phyloP scores from a whole-genome alignment of 2,888 invertebrate species.

The Oithona nana region DNA sequence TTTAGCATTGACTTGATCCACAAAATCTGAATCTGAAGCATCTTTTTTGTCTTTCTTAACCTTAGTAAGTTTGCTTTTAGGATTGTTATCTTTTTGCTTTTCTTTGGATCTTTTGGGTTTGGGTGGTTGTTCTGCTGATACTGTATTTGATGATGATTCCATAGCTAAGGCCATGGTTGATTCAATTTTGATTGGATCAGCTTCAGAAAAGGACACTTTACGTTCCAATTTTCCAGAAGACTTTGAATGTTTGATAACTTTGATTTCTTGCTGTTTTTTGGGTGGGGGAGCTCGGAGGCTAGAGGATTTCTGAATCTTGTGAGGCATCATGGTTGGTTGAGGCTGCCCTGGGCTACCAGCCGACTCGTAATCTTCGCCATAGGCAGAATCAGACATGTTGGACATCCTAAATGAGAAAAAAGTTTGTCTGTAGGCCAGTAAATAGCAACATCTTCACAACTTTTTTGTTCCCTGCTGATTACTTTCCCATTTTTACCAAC shows the following conservation, averaged over 20 bases:
- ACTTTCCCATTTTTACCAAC: too few species aligned
- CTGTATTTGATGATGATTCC: too few species aligned
- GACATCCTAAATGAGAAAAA: neutral
- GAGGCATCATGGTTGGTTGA: neutral
- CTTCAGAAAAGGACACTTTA: slow-evolving; percentile 2
- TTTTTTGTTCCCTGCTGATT: too few species aligned
- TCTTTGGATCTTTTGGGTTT: neutral
- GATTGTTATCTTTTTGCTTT: neutral
- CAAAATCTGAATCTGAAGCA: neutral
- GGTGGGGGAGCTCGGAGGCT: neutral
- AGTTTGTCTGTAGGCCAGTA: neutral
- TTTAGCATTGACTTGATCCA: neutral
- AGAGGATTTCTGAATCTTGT: neutral
- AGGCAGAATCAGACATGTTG: neutral
- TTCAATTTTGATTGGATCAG: neutral
- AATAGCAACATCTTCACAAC: too few species aligned
- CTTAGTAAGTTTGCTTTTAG: too few species aligned
- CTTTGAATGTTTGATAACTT: neutral
- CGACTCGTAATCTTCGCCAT: neutral
- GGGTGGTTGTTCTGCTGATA: too few species aligned
- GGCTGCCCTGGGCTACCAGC: neutral
- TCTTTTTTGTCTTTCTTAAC: too few species aligned
- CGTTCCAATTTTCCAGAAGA: neutral
- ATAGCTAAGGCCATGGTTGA: too few species aligned
- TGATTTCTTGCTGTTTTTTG: neutral